These are phyloP conservation scores for Drosophila tristis DNA, from an alignment of 1,140 invertebrate genomes.

Conservation along the genomic window DNA sequence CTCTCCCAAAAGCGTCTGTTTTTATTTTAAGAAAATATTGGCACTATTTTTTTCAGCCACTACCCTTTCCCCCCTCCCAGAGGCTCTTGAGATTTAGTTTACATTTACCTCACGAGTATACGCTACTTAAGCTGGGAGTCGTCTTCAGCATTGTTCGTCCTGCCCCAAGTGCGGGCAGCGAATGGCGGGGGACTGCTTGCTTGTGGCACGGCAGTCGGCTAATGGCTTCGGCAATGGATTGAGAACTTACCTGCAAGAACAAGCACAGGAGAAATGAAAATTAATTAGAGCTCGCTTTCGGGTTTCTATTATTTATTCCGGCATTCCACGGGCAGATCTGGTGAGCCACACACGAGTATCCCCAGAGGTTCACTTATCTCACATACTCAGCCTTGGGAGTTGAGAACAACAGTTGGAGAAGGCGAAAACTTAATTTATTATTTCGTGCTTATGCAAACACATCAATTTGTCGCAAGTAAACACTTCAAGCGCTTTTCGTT, in stretches of 20 bases:
- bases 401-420: constrained; percentile 9
- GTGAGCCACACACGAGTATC: constrained; percentile 12
- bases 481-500: constrained; percentile 78
- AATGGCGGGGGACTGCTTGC: constrained; percentile 32
- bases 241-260: constrained; percentile 46
- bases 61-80: neutral
- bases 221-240: constrained; percentile 6
- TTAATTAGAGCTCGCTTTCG: constrained; percentile 37
- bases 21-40: constrained; percentile 82
- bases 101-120: constrained; percentile 33
- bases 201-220: constrained; percentile 12
- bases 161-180: constrained; percentile 9
- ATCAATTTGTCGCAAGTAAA: constrained; percentile 81
- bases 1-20: constrained; percentile 59
- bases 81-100: constrained; percentile 36
- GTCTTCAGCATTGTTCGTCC: constrained; percentile 14
- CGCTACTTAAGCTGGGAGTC: constrained; percentile 44
- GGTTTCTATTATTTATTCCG: constrained; percentile 7
- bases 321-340: neutral
- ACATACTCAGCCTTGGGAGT: constrained; percentile 24
- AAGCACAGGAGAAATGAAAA: constrained; percentile 26
- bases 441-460: constrained; percentile 76
- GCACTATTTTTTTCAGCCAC: constrained; percentile 46
- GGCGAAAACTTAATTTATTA: constrained; percentile 74
- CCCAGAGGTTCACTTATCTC: constrained; percentile 19